Evolutionary conservation across 1,140 invertebrate genomes (phyloP).

Genomic region (Leptonema lineaticorne): DNA sequence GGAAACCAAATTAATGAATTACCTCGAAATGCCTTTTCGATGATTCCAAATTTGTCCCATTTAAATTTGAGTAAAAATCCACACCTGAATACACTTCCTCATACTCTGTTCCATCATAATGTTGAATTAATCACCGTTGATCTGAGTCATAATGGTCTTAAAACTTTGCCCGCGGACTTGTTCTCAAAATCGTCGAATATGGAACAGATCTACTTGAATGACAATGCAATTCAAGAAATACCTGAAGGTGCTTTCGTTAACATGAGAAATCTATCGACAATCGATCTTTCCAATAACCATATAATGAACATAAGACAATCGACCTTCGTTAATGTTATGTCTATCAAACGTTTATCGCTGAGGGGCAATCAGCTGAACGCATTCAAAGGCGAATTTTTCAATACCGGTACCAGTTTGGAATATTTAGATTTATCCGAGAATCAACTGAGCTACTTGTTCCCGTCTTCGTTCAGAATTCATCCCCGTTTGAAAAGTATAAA

Average conservation of each 20-base stretch:
- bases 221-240: slow-evolving; percentile 71
- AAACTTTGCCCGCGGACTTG: slow-evolving; percentile 68
- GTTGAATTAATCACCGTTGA: slow-evolving; percentile 67
- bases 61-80: slow-evolving; percentile 79
- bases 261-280: slow-evolving; percentile 66
- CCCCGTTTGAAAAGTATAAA: slow-evolving; percentile 68
- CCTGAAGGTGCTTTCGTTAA: slow-evolving; percentile 71
- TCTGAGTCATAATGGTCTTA: slow-evolving; percentile 70
- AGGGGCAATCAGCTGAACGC: slow-evolving; percentile 70
- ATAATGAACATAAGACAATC: slow-evolving; percentile 73
- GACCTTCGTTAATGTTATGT: slow-evolving; percentile 68
- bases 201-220: slow-evolving; percentile 63
- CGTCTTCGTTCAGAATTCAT: slow-evolving; percentile 80
- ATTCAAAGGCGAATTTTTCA: slow-evolving; percentile 79
- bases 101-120: slow-evolving; percentile 61
- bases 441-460: slow-evolving; percentile 75
- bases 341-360: slow-evolving; percentile 66
- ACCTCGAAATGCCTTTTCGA: slow-evolving; percentile 65
- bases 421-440: slow-evolving; percentile 74
- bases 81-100: slow-evolving; percentile 62
- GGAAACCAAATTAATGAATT: slow-evolving; percentile 74
- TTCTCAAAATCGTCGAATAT: slow-evolving; percentile 68
- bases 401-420: slow-evolving; percentile 69
- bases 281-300: slow-evolving; percentile 75
- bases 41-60: slow-evolving; percentile 67